Conservation (phyloP, 2,888 invertebrate genomes). For the Meghimatium bilineatum region DNA sequence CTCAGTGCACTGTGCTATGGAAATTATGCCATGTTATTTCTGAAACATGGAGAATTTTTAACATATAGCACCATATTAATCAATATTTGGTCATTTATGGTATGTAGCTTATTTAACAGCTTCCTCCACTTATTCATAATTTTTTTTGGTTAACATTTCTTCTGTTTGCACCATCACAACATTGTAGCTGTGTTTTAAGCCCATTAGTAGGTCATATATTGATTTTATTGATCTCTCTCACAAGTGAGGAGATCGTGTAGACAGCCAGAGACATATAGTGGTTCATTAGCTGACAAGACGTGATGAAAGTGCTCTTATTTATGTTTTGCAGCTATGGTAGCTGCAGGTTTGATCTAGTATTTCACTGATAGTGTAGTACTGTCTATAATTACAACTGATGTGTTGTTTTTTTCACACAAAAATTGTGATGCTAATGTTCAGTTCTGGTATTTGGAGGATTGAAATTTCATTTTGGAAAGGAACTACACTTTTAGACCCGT, state of each 20-base stretch:
- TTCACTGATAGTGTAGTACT: neutral
- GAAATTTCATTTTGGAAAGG: no score
- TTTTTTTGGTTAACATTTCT: neutral
- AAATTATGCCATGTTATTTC: neutral
- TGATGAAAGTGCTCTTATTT: neutral
- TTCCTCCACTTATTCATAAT: neutral
- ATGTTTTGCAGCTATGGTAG: neutral
- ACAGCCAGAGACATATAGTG: neutral
- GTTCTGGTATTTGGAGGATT: no score
- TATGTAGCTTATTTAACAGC: neutral
- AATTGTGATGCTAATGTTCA: no score
- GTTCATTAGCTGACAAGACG: neutral
- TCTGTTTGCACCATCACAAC: neutral
- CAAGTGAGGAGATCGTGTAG: neutral
- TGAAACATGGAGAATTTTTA: neutral
- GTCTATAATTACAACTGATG: neutral
- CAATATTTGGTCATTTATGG: neutral
- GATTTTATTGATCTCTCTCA: conserved; percentile 12
- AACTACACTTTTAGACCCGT: no score
- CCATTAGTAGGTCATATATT: neutral
- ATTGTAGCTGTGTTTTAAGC: neutral
- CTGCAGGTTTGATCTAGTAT: neutral
- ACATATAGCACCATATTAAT: neutral
- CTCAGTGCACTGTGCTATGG: neutral
- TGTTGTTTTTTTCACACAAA: neutral